These are phyloP conservation scores for Momotus momota DNA, from an alignment of 2,797 vertebrate genomes.

Conservation along the genomic window DNA sequence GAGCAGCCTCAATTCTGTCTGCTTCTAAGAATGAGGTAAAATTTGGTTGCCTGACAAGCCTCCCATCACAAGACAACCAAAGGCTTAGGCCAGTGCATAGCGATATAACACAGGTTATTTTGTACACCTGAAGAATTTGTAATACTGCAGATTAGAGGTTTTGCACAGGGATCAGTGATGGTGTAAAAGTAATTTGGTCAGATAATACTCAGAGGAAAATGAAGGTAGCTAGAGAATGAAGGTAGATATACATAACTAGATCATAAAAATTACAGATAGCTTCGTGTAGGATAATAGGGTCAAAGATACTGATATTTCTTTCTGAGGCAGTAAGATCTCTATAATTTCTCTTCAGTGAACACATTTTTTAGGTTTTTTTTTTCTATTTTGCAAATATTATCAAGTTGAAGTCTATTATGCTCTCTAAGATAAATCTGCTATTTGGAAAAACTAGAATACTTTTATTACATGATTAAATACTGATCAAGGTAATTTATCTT, in stretches of 20 bases:
- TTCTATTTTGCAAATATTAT: conserved; percentile 29
- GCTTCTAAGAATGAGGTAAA: neutral
- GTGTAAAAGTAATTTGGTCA: neutral
- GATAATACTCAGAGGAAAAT: neutral
- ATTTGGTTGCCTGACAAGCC: neutral
- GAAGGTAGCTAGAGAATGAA: neutral
- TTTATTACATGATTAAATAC: conserved; percentile 62
- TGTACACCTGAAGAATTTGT: neutral
- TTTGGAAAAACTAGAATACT: conserved; percentile 42
- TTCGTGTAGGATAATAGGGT: neutral
- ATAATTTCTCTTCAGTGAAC: neutral
- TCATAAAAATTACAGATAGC: neutral
- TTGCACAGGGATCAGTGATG: neutral
- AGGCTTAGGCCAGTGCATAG: neutral
- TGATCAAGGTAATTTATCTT: conserved; percentile 42
- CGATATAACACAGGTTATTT: neutral
- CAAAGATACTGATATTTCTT: neutral
- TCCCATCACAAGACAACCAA: neutral
- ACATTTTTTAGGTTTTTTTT: neutral
- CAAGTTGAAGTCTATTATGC: conserved; percentile 22
- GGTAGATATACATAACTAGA: neutral
- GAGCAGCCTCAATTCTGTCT: neutral
- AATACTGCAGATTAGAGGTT: neutral
- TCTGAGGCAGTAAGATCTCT: neutral
- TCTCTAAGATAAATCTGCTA: conserved; percentile 27